Conservation (phyloP, 1,140 invertebrate species). For the Pseudomyrmex concolor region DNA sequence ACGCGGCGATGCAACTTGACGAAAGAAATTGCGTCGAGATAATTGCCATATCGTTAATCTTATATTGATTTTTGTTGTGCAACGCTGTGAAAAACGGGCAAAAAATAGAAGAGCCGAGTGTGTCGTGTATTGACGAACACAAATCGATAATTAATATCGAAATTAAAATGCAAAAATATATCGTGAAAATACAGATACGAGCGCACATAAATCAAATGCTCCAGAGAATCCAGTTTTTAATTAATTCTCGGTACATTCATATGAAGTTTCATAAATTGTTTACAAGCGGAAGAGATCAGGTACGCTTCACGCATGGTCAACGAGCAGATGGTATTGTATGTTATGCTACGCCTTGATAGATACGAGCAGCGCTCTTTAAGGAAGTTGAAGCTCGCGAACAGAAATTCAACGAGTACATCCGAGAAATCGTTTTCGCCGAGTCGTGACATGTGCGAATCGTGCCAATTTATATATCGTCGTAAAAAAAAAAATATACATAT, state of each 20-base stretch:
- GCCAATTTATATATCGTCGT: conserved; percentile 26
- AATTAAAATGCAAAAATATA: background rate
- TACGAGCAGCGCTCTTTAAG: background rate
- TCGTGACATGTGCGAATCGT: conserved; percentile 5
- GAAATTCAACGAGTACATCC: conserved; percentile 26
- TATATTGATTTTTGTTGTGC: background rate
- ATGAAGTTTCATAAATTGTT: background rate
- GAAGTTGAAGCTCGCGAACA: background rate
- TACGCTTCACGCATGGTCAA: background rate
- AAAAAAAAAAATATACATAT: background rate
- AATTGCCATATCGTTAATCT: conserved; percentile 17
- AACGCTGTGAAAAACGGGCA: background rate
- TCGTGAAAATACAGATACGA: background rate
- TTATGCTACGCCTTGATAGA: background rate
- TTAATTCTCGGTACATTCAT: conserved; percentile 10
- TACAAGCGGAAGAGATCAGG: conserved; percentile 56
- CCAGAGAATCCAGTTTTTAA: background rate
- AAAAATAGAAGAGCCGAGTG: background rate
- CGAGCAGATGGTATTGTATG: background rate
- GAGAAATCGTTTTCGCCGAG: conserved; percentile 3
- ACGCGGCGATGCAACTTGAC: background rate
- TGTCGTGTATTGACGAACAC: no score
- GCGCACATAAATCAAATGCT: background rate
- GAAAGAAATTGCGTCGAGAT: background rate
- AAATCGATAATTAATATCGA: background rate